A percentile compares a stretch with the other conserved stretches of the same genome.
phyloP scores from a whole-genome alignment of 2,797 vertebrate genomes.

The Uromys caudimaculatus region DNA sequence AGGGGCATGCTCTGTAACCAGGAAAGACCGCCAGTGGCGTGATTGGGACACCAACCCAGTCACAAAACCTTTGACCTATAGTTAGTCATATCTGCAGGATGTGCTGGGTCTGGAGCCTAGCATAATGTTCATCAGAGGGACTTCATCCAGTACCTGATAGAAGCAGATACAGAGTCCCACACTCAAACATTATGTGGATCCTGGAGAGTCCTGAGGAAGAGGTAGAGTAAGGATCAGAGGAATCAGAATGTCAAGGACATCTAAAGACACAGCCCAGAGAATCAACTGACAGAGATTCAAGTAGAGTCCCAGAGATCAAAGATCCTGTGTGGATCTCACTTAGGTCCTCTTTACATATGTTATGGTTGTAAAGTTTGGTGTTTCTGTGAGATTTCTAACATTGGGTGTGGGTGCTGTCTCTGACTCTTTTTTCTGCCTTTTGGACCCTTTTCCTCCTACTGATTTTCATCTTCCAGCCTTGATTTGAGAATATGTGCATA shows the following conservation, averaged over 20 bases:
- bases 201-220: background rate
- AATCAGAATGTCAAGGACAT: background rate
- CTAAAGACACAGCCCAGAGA: background rate
- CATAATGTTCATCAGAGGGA: background rate
- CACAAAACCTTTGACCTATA: background rate
- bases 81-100: background rate
- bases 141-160: background rate
- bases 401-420: background rate
- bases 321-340: background rate
- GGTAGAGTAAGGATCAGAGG: background rate
- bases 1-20: background rate
- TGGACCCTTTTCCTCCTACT: background rate
- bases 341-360: background rate
- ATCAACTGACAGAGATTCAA: background rate
- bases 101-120: background rate
- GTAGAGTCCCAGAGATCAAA: background rate
- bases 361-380: background rate
- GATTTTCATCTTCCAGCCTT: background rate
- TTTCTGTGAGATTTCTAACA: background rate
- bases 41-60: background rate
- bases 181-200: background rate
- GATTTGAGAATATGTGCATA: background rate
- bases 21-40: background rate
- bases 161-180: background rate
- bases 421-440: background rate